Percentiles rank a stretch among this genome's conserved stretches.
phyloP scores from a whole-genome alignment of 2,888 invertebrate species.

The Mycogona germanica region DNA sequence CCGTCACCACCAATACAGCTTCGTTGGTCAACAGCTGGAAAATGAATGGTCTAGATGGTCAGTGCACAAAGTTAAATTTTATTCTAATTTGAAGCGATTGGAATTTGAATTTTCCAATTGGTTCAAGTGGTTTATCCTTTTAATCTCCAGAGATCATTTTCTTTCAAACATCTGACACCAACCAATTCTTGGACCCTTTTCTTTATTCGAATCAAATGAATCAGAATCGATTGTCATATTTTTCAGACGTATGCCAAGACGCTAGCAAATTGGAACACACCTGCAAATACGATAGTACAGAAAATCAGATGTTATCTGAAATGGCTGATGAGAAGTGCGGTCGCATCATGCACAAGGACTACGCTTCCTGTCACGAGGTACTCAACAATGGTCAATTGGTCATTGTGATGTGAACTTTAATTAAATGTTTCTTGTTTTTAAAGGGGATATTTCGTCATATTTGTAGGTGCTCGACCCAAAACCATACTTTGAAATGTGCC shows the following conservation, averaged over 20 bases:
- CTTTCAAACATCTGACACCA: too few relatives aligned
- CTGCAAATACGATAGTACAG: constrained; percentile 36
- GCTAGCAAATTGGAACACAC: constrained; percentile 41
- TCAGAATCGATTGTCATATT: too few relatives aligned
- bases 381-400: neutral
- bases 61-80: too few relatives aligned
- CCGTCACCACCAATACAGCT: constrained; percentile 35
- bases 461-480: constrained; percentile 49
- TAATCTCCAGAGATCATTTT: too few relatives aligned
- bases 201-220: too few relatives aligned
- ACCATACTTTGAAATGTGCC: constrained; percentile 55
- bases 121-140: too few relatives aligned
- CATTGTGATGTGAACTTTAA: neutral
- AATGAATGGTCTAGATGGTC: constrained; percentile 28
- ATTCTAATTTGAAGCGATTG: too few relatives aligned
- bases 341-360: constrained; percentile 32
- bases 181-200: too few relatives aligned
- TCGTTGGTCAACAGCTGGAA: constrained; percentile 31
- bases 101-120: too few relatives aligned
- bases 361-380: constrained; percentile 10
- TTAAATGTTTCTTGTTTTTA: neutral
- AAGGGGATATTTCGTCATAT: neutral
- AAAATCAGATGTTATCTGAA: constrained; percentile 29
- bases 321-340: constrained; percentile 50
- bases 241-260: constrained; percentile 45